phyloP scores from a whole-genome alignment of 2,888 invertebrate genomes.

The Proisotoma minuta region DNA sequence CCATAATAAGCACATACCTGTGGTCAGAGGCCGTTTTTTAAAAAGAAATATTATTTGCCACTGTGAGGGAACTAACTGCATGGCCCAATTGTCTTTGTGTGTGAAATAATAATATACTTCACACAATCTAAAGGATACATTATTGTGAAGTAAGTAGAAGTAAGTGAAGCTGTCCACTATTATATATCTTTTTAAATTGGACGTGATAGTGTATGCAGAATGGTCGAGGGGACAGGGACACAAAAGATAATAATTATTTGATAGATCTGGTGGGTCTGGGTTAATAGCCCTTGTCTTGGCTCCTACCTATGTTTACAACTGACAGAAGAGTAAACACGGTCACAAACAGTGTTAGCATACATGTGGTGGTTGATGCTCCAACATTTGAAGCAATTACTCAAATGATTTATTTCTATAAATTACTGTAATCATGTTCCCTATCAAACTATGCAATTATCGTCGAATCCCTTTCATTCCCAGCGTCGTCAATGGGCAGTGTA shows the following conservation, averaged over 20 bases:
- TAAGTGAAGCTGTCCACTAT: too few species aligned
- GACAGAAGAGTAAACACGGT: constrained; percentile 15
- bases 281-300: too few species aligned
- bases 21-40: constrained; percentile 1
- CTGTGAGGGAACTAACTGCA: too few species aligned
- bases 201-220: too few species aligned
- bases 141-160: too few species aligned
- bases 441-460: constrained; percentile 44
- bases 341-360: constrained; percentile 30
- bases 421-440: constrained; percentile 47
- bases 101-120: constrained; percentile 1
- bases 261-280: too few species aligned
- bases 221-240: too few species aligned
- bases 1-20: background rate
- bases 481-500: background rate
- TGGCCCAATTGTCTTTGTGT: background rate
- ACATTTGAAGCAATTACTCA: constrained; percentile 43
- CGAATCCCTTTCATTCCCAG: constrained; percentile 19
- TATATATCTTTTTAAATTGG: too few species aligned
- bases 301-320: constrained; percentile 8
- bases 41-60: too few species aligned
- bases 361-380: constrained; percentile 20
- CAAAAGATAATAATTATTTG: too few species aligned
- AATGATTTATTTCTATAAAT: constrained; percentile 48
- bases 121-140: too few species aligned